These are phyloP conservation scores for Myotis lucifugus DNA, from an alignment of 2,113 vertebrate species.

Conservation along the genomic window DNA sequence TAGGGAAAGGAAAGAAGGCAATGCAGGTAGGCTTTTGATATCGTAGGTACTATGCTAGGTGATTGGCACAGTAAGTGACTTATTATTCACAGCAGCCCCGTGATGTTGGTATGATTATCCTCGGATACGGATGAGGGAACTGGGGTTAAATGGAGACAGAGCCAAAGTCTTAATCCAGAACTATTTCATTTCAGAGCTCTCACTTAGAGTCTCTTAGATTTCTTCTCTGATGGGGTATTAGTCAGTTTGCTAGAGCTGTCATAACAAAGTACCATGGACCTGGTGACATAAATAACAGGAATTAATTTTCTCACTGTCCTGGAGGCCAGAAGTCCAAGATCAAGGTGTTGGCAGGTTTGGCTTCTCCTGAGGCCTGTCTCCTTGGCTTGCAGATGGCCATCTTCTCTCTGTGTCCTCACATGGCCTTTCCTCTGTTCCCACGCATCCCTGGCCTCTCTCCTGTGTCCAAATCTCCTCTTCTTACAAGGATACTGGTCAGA, in stretches of 20 bases:
- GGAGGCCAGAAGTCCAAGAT: constrained; percentile 32
- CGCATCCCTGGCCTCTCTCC: background rate
- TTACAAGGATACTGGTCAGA: constrained; percentile 21
- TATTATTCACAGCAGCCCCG: background rate
- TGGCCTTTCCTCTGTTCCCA: background rate
- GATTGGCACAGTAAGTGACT: background rate
- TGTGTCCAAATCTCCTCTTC: constrained; percentile 2
- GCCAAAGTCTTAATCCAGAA: constrained; percentile 19
- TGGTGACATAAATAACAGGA: background rate
- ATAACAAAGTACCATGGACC: background rate
- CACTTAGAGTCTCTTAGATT: background rate
- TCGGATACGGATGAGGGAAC: constrained; percentile 5
- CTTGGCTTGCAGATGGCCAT: background rate
- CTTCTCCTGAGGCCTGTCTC: constrained; percentile 58
- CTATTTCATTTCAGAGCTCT: background rate
- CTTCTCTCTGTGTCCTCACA: constrained; percentile 37
- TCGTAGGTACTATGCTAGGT: background rate
- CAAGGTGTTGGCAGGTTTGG: constrained; percentile 46
- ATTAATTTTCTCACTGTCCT: constrained; percentile 44
- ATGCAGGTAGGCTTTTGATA: background rate
- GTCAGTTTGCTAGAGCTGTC: background rate
- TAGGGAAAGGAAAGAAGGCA: background rate
- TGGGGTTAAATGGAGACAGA: background rate
- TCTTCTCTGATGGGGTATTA: background rate
- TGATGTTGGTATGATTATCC: background rate